Evolutionary conservation across 2,888 invertebrate genomes (phyloP).

Genomic region (Eristalinus sepulchralis): DNA sequence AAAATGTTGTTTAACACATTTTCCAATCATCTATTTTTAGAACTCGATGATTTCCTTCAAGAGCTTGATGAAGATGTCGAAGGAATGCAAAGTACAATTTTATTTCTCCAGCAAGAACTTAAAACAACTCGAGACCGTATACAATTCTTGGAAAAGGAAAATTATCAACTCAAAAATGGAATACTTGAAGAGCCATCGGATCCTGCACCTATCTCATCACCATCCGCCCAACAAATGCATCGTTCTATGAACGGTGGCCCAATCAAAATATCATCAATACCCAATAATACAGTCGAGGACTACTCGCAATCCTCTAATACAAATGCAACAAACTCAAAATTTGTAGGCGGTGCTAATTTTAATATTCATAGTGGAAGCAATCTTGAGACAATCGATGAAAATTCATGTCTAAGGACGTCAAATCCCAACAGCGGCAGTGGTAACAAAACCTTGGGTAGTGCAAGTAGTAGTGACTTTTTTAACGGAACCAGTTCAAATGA

Average conservation of each 20-base stretch:
- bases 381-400: slow-evolving; percentile 77
- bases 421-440: slow-evolving; percentile 72
- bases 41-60: slow-evolving; percentile 96
- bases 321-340: slow-evolving; percentile 59
- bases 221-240: slow-evolving; percentile 63
- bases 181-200: slow-evolving; percentile 55
- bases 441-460: slow-evolving; percentile 66
- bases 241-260: slow-evolving; percentile 48
- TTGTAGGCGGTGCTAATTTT: slow-evolving; percentile 66
- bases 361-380: slow-evolving; percentile 53
- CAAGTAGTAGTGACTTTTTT: slow-evolving; percentile 58
- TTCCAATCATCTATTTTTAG: slow-evolving; percentile 80
- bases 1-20: not conserved
- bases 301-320: slow-evolving; percentile 48
- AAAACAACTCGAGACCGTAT: slow-evolving; percentile 89
- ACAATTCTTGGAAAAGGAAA: slow-evolving; percentile 85
- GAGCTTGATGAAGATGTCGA: slow-evolving; percentile 98
- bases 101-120: slow-evolving; percentile 95
- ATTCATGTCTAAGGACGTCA: slow-evolving; percentile 72
- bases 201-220: slow-evolving; percentile 35
- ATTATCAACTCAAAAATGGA: slow-evolving; percentile 76
- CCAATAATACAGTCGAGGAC: slow-evolving; percentile 27
- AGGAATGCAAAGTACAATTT: slow-evolving; percentile 98
- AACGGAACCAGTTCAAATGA: slow-evolving; percentile 61
- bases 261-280: slow-evolving; percentile 33